Evolutionary conservation across 2,888 invertebrate species (phyloP), one percentile per base, ranked within the genome.

Genomic region (Phorcus lineatus): DNA sequence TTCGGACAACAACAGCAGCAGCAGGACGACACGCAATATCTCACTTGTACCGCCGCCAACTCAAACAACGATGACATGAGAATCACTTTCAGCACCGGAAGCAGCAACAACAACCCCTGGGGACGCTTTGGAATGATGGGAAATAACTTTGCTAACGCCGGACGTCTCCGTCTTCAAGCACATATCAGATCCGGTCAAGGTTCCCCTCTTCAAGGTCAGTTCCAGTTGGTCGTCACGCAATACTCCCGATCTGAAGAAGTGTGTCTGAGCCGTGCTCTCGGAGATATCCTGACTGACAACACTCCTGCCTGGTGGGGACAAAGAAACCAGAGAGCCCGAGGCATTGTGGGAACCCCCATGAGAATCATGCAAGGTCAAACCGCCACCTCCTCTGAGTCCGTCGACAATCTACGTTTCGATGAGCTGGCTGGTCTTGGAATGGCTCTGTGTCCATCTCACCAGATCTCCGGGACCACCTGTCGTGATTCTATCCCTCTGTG

Each of bases 161-260:
- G 47, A 11, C 47, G 47, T 47, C 36, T 36, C 17, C 70, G 70
- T 70, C 70, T 70, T 36, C 17, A 28, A n/a, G 76, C 54, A 55
- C 55, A 31, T 16, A 19, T 55, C 31, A 6, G 11, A 28, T 28
- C 54, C 16, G 24, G 36, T 31, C 53, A 76, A 55, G 31, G 19
- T 54, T 54, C 76, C 24, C 17, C 53, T 17, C 76, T 76, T 28
- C 76, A 55, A 16, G 76, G 76, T 55, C 54, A 76, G n/a, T 76
- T 76, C 76, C 76, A 55, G 76, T 55, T 54, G n/a, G 76, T 76
- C 54, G 54, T 76, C 24, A 76, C 76, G n/a, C 55, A 76, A 31
- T 28, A n/a, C 55, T 76, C 76, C 54, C 54, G 76, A 54, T 28
- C 54, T 17, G 76, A 76, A 31, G 76, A 76, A n/a, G 76, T 53